Evolutionary conservation across 2,113 vertebrate species (phyloP), one percentile per base, ranked within the genome.

Genomic region (Neotoma lepida): DNA sequence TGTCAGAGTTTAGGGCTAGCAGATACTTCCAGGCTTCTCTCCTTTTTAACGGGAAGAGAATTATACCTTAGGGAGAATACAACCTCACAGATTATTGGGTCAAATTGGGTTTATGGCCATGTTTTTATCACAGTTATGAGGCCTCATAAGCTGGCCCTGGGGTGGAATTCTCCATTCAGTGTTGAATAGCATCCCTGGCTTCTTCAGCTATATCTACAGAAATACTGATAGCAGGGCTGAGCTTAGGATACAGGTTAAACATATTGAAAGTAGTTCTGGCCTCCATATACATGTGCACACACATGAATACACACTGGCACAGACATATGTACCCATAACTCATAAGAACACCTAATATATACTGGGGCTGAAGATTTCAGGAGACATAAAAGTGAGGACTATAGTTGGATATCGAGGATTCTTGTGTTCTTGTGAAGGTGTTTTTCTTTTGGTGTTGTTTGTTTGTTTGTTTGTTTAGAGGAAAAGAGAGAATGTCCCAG

Each of bases 281-380:
- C 4, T 63, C 58, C 39, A 44, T 61, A 44, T 9, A 3, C 58
- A 30, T 9, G n/a, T 82, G 24, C 39, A 63, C 14, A 18, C 24
- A 63, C 24, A 63, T 5, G 8, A 9, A 84, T 26, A 63, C 58
- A 44, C 58, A 63, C 20, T 12, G 33, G 14, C 44, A 33, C 76
- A 54, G 17, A 78, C 13, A 41, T 56, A 61, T 17, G 7, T 4
- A 82, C 22, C 22, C 80, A 82, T 26, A 58, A 61, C 26, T 61
- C 56, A 28, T 8, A 92, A 85, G 90, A 89, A 94, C 85, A 56
- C 35, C 61, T 80, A 91, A 88, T 51, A 51, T 68, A 39, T 46
- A 26, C 61, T 54, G 88, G n/a, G n/a, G 17, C 28, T 58, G 28
- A n/a, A 22, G 35, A 9, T 44, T 44, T 70, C 7, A 58, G 64